phyloP scores from a whole-genome alignment of 2,888 invertebrate genomes.

The Drosophila anomelani region DNA sequence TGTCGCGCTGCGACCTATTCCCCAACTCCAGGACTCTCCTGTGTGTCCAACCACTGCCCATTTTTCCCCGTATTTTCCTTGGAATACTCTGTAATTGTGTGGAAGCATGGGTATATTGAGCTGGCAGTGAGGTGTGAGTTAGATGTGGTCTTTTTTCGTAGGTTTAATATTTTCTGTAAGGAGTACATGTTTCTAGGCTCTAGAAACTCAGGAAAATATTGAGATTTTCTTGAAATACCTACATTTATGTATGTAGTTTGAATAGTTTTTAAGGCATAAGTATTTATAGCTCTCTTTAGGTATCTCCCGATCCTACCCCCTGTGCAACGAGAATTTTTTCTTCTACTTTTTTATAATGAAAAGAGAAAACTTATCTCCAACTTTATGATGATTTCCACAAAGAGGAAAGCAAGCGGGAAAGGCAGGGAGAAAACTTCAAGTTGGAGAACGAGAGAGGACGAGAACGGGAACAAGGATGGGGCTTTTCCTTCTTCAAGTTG shows the following conservation, averaged over 20 bases:
- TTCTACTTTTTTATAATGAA: conserved; percentile 66
- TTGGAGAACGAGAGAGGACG: conserved; percentile 28
- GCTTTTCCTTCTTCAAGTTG: conserved; percentile 74
- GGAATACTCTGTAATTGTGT: conserved; percentile 17
- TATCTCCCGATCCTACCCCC: not conserved
- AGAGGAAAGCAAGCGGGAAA: conserved; percentile 24
- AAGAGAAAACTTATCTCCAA: conserved; percentile 80
- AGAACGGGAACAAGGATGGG: conserved; percentile 41
- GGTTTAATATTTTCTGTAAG: not conserved
- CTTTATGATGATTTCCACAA: conserved; percentile 80
- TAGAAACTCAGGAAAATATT: not conserved
- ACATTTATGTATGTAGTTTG: not conserved
- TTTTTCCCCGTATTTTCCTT: conserved; percentile 49
- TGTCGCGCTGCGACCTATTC: conserved; percentile 58
- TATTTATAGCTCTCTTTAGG: not conserved
- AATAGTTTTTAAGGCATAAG: not conserved
- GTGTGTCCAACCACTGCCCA: conserved; percentile 52
- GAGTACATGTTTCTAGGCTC: not conserved
- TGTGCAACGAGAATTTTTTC: not conserved
- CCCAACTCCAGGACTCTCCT: conserved; percentile 10
- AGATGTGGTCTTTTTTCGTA: not conserved
- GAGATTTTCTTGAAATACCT: not conserved
- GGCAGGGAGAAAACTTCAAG: conserved; percentile 45
- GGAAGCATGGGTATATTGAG: not conserved
- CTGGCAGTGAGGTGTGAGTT: not conserved